A percentile compares a stretch with the other conserved stretches of the same genome.
Conservation (phyloP, 2,888 invertebrate genomes). For the Lasiommata megera region DNA sequence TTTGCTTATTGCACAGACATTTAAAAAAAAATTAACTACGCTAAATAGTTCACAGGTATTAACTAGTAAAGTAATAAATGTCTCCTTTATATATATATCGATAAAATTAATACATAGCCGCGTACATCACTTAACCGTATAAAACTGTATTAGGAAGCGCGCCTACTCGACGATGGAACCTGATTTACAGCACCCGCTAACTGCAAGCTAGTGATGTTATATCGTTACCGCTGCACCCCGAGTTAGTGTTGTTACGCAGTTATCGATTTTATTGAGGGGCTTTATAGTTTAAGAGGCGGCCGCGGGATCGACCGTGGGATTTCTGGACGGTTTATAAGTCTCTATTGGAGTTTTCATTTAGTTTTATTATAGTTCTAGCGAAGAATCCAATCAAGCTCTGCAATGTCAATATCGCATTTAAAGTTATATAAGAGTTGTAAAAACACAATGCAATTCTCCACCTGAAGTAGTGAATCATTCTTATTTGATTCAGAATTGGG, state of each 20-base stretch:
- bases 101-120: slow-evolving; percentile 40
- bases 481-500: too few relatives aligned
- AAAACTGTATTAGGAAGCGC: slow-evolving; percentile 71
- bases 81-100: too few relatives aligned
- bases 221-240: slow-evolving; percentile 45
- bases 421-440: too few relatives aligned
- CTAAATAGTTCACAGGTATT: too few relatives aligned
- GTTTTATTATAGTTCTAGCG: background rate
- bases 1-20: too few relatives aligned
- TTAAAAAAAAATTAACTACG: too few relatives aligned
- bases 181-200: slow-evolving; percentile 65
- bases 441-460: too few relatives aligned
- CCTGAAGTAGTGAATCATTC: too few relatives aligned
- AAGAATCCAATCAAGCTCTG: too few relatives aligned
- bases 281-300: slow-evolving; percentile 14
- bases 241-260: slow-evolving; percentile 39
- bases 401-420: too few relatives aligned
- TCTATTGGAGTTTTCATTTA: slow-evolving; percentile 7
- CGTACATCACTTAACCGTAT: slow-evolving; percentile 53
- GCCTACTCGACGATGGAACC: slow-evolving; percentile 58
- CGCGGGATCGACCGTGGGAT: slow-evolving; percentile 2
- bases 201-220: slow-evolving; percentile 51
- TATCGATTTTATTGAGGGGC: slow-evolving; percentile 26
- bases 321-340: slow-evolving; percentile 4
- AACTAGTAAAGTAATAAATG: too few relatives aligned